Evolutionary conservation across 2,113 vertebrate genomes (phyloP).

Genomic region (Erythrocercus mccallii): DNA sequence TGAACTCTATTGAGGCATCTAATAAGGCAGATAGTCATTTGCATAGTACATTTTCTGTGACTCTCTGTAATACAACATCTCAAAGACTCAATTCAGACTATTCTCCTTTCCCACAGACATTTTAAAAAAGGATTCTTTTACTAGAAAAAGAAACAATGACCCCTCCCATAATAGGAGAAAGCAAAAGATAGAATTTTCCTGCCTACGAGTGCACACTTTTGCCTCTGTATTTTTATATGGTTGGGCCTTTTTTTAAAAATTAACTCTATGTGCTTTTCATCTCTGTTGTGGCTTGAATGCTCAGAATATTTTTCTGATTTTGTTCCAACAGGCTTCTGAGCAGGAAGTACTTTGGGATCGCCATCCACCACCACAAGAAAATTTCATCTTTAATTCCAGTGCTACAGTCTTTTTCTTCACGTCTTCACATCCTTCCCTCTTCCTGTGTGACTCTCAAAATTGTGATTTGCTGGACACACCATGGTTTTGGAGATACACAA

Average conservation of each 20-base stretch:
- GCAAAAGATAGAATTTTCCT: slow-evolving; percentile 34
- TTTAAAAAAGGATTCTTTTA: slow-evolving; percentile 66
- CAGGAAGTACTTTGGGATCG: background rate
- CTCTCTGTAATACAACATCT: slow-evolving; percentile 73
- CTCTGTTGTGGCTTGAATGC: background rate
- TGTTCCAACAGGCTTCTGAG: background rate
- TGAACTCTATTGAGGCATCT: slow-evolving; percentile 72
- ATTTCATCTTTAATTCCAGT: background rate
- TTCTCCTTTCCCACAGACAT: slow-evolving; percentile 75
- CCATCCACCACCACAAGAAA: background rate
- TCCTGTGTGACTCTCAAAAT: background rate
- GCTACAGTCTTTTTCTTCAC: background rate
- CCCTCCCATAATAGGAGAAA: slow-evolving; percentile 48
- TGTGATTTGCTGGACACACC: background rate
- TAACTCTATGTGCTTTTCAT: background rate
- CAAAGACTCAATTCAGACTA: slow-evolving; percentile 78
- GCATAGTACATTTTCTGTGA: slow-evolving; percentile 77
- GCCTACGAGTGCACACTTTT: background rate
- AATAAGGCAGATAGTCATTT: slow-evolving; percentile 77
- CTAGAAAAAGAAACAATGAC: slow-evolving; percentile 65
- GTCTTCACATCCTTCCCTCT: background rate
- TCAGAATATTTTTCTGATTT: background rate
- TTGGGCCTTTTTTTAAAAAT: background rate
- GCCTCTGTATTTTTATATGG: background rate
- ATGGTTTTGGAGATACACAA: rapidly evolving